Conservation (phyloP, 2,888 invertebrate genomes). For the Chaetogeoica ovagalla region DNA sequence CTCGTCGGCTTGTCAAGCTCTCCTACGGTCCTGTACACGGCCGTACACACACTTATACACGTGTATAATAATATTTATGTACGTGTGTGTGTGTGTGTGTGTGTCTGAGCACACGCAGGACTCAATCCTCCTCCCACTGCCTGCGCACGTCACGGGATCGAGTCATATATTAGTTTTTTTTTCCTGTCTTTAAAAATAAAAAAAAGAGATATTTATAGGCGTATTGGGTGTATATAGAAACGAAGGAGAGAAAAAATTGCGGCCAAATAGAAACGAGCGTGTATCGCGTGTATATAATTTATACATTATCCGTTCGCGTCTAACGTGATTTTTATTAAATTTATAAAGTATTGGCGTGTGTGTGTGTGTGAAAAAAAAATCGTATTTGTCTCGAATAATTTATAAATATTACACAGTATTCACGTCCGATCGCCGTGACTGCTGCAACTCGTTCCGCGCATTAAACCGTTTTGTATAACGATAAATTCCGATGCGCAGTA, state of each 20-base stretch:
- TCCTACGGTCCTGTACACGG: background rate
- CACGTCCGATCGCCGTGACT: too few relatives aligned
- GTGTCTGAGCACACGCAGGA: background rate
- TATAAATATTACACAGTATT: too few relatives aligned
- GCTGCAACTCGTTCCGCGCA: too few relatives aligned
- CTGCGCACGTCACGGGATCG: constrained; percentile 12
- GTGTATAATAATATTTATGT: background rate
- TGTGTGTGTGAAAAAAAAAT: too few relatives aligned
- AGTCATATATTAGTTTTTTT: constrained; percentile 35
- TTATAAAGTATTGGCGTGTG: too few relatives aligned
- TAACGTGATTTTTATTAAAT: too few relatives aligned
- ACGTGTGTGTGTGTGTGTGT: background rate
- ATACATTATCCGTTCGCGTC: background rate
- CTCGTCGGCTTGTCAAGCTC: constrained; percentile 48
- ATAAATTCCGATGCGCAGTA: too few relatives aligned
- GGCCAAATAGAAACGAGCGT: background rate
- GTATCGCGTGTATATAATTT: background rate
- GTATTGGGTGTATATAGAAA: constrained; percentile 23
- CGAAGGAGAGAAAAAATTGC: background rate
- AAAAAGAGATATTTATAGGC: constrained; percentile 2
- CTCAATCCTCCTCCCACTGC: constrained; percentile 45
- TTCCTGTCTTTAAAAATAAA: constrained; percentile 20
- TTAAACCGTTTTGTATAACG: too few relatives aligned
- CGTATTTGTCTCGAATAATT: too few relatives aligned
- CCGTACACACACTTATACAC: background rate